A percentile compares a stretch with the other conserved stretches of the same genome.
phyloP scores from a whole-genome alignment of 2,797 vertebrate genomes.

The Bovichtus variegatus region DNA sequence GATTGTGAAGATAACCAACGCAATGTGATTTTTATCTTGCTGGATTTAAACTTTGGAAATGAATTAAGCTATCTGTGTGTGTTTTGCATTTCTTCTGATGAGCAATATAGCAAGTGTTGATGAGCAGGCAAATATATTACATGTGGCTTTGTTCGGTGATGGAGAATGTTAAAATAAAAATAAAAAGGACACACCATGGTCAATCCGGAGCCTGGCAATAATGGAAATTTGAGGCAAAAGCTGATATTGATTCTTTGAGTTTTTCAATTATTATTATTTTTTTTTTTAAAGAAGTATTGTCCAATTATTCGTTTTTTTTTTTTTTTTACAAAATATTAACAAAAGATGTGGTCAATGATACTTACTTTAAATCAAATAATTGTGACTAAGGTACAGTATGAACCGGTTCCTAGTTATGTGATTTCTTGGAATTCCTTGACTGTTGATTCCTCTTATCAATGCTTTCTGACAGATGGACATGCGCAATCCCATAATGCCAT shows the following conservation, averaged over 20 bases:
- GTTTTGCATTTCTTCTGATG: constrained; percentile 30
- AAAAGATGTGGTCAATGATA: neutral
- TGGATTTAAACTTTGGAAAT: constrained; percentile 58
- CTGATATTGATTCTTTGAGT: neutral
- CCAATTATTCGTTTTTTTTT: neutral
- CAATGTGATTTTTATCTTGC: constrained; percentile 61
- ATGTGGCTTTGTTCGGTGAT: constrained; percentile 19
- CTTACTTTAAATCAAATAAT: neutral
- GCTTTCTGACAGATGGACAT: too few relatives aligned
- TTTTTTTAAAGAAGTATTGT: neutral
- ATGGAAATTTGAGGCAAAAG: neutral
- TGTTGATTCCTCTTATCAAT: too few relatives aligned
- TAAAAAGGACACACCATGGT: neutral
- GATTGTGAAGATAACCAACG: constrained; percentile 65
- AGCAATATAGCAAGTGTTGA: constrained; percentile 20
- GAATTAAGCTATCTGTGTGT: constrained; percentile 43
- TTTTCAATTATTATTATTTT: neutral
- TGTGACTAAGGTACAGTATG: neutral
- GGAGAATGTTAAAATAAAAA: constrained; percentile 1
- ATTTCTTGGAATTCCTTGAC: too few relatives aligned
- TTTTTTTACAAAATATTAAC: too few relatives aligned
- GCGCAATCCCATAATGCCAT: too few relatives aligned
- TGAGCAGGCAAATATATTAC: constrained; percentile 21
- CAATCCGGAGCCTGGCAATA: neutral
- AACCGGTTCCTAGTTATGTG: too few relatives aligned